phyloP scores from a whole-genome alignment of 2,797 vertebrate species.

The Ptychadena robeensis region DNA sequence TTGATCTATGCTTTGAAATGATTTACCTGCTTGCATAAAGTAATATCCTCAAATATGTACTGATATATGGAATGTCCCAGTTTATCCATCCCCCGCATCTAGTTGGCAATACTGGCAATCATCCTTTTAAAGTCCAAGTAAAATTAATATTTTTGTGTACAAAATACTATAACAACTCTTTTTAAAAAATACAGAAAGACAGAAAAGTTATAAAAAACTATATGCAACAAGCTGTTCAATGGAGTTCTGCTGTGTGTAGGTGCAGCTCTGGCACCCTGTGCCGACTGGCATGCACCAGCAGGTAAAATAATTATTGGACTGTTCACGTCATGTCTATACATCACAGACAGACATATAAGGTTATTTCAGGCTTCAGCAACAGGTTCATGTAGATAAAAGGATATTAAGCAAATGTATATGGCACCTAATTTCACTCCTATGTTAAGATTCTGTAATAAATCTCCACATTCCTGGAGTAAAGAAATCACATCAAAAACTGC shows the following conservation, averaged over 20 bases:
- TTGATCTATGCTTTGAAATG: too few relatives aligned
- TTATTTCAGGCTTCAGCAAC: not conserved
- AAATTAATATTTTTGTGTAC: not conserved
- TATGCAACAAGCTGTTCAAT: not conserved
- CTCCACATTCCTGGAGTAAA: not conserved
- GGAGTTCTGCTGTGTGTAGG: conserved; percentile 4
- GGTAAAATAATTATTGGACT: conserved; percentile 12
- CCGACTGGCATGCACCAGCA: conserved; percentile 38
- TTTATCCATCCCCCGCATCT: not conserved
- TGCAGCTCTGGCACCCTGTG: conserved; percentile 1
- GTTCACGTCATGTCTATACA: not conserved
- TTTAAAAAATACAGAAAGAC: conserved; percentile 9
- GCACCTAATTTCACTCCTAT: not conserved
- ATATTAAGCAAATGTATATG: not conserved
- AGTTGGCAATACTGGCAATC: not conserved
- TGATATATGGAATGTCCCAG: not conserved
- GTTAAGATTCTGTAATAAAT: not conserved
- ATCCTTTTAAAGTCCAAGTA: too few relatives aligned
- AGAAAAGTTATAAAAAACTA: too few relatives aligned
- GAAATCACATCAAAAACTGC: not conserved
- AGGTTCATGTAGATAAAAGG: not conserved
- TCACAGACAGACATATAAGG: not conserved
- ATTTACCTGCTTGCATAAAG: too few relatives aligned
- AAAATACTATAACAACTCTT: not conserved
- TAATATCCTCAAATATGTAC: not conserved